These are phyloP conservation scores for Myotis brandtii DNA, from an alignment of 2,113 vertebrate genomes.

Conservation along the genomic window DNA sequence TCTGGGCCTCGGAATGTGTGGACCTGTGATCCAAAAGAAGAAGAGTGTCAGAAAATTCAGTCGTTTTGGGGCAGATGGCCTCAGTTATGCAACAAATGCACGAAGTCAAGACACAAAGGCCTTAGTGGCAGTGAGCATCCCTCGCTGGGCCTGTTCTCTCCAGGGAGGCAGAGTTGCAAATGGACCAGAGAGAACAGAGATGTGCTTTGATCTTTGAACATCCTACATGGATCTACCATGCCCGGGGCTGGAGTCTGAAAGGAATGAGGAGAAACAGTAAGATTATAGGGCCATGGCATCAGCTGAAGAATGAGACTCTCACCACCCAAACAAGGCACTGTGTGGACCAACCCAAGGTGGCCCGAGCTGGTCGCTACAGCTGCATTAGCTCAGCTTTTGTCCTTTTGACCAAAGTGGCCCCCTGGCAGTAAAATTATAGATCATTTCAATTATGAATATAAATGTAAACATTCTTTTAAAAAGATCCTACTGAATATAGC, in stretches of 20 bases:
- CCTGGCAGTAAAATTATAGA: neutral
- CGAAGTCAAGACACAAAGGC: constrained; percentile 72
- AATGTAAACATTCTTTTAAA: neutral
- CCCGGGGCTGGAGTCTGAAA: constrained; percentile 6
- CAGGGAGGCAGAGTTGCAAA: constrained; percentile 54
- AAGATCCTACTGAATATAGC: neutral
- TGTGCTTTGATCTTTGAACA: constrained; percentile 70
- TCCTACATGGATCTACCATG: constrained; percentile 14
- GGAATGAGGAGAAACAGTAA: neutral
- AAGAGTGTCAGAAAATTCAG: constrained; percentile 64
- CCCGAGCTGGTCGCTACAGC: neutral
- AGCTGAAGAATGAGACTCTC: neutral
- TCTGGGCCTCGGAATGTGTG: too few relatives aligned
- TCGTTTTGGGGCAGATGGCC: constrained; percentile 75
- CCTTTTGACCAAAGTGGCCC: constrained; percentile 27
- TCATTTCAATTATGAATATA: constrained; percentile 23
- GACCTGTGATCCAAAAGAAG: constrained; percentile 84
- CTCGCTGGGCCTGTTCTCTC: constrained; percentile 42
- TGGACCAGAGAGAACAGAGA: constrained; percentile 69
- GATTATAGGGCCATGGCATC: neutral
- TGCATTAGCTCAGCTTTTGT: constrained; percentile 31
- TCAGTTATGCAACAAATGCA: constrained; percentile 74
- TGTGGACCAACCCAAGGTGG: neutral
- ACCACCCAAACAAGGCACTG: neutral
- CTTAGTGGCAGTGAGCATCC: constrained; percentile 60